A percentile compares a stretch with the other conserved stretches of the same genome.
These are phyloP conservation scores for Urocitellus parryii DNA, from an alignment of 2,113 vertebrate genomes.

Conservation along the genomic window DNA sequence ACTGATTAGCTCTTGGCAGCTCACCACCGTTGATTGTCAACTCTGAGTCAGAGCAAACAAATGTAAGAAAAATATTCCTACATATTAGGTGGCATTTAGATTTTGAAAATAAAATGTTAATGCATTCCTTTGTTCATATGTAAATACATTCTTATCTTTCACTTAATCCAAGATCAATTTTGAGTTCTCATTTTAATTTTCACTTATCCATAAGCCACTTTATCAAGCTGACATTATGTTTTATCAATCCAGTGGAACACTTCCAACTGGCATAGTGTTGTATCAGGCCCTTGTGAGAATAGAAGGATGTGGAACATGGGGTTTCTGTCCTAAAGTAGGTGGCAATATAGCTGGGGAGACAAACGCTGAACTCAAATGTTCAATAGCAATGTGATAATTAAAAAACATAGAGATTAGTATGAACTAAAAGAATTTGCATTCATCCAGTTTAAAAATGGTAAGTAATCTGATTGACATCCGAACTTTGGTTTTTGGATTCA, in stretches of 20 bases:
- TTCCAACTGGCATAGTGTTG: background rate
- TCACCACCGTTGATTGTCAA: constrained; percentile 49
- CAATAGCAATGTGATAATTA: constrained; percentile 25
- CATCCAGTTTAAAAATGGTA: background rate
- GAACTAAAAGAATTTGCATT: background rate
- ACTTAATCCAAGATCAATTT: background rate
- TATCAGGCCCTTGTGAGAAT: background rate
- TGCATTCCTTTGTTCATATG: background rate
- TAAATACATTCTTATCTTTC: background rate
- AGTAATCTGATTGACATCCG: background rate
- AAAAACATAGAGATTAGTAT: background rate
- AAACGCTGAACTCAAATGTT: background rate
- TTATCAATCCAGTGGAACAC: background rate
- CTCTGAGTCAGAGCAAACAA: background rate
- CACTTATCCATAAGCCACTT: background rate
- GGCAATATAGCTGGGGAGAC: background rate
- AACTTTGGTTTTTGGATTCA: background rate
- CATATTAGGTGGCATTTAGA: background rate
- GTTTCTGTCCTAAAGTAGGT: background rate
- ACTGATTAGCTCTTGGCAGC: constrained; percentile 48
- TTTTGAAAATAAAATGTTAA: constrained; percentile 47
- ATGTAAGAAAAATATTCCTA: background rate
- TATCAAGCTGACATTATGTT: background rate
- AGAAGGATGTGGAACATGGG: background rate
- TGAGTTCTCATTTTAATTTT: constrained; percentile 55